Evolutionary conservation across 2,113 vertebrate genomes (phyloP).

Genomic region (Noturus placidus): DNA sequence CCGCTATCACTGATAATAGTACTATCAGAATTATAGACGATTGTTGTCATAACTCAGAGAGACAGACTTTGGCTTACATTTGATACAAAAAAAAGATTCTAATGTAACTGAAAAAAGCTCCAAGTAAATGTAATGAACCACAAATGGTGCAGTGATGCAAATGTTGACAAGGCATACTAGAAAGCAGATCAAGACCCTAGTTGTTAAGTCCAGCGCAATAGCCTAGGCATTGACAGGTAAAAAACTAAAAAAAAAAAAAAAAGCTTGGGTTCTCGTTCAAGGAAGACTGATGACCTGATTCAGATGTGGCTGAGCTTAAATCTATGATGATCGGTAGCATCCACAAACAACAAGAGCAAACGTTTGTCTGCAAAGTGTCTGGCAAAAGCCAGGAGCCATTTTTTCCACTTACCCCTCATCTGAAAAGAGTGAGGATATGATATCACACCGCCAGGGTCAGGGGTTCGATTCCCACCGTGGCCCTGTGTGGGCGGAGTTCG

Average conservation of each 20-base stretch:
- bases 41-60: neutral
- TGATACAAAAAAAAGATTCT: no score
- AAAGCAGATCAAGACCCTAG: no score
- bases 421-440: neutral
- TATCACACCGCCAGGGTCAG: no score
- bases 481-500: no score
- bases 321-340: no score
- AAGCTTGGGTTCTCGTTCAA: neutral
- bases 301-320: neutral
- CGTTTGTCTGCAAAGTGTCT: no score
- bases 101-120: neutral
- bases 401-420: neutral
- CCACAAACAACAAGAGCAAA: neutral
- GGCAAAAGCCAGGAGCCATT: neutral
- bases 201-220: neutral
- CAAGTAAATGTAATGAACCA: no score
- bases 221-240: neutral
- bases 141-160: neutral
- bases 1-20: no score
- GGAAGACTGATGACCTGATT: neutral
- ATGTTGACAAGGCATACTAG: neutral
- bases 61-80: neutral
- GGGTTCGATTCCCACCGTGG: no score
- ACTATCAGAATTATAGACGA: neutral
- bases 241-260: neutral